These are phyloP conservation scores for Drosophila repleta DNA, from an alignment of 1,140 invertebrate genomes.

Conservation along the genomic window DNA sequence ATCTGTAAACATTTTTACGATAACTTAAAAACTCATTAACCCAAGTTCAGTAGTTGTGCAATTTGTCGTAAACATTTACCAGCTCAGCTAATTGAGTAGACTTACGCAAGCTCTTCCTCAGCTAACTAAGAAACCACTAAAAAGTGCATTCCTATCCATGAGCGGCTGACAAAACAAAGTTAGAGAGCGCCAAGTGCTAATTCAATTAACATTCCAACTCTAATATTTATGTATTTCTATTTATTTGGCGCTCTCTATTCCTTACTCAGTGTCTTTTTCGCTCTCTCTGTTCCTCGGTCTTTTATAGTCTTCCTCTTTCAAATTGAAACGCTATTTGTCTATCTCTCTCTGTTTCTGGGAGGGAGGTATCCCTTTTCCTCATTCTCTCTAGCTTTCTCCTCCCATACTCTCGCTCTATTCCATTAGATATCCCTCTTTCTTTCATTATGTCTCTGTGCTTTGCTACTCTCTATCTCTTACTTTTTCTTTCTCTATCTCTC, in stretches of 20 bases:
- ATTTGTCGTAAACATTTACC: not conserved
- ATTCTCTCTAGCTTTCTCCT: too few species aligned
- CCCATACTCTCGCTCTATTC: not conserved
- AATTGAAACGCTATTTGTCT: too few species aligned
- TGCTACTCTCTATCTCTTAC: too few species aligned
- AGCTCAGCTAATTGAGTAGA: not conserved
- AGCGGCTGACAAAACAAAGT: slow-evolving; percentile 15
- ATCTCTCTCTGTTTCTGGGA: too few species aligned
- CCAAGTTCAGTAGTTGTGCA: not conserved
- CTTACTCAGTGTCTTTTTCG: too few species aligned
- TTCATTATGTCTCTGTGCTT: too few species aligned
- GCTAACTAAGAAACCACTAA: slow-evolving; percentile 3
- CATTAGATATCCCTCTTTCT: not conserved
- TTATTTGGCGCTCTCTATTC: not conserved
- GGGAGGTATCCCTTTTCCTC: too few species aligned
- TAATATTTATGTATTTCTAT: slow-evolving; percentile 45
- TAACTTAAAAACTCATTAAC: too few species aligned
- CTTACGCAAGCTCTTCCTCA: slow-evolving; percentile 8
- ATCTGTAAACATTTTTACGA: too few species aligned
- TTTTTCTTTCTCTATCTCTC: not conserved
- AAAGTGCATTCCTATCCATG: slow-evolving; percentile 15
- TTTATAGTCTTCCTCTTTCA: too few species aligned
- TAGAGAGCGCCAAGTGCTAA: slow-evolving; percentile 50
- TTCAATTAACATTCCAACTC: slow-evolving; percentile 63
- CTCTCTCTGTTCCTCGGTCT: too few species aligned